Evolutionary conservation across 2,113 vertebrate genomes (phyloP), one percentile per base, ranked within the genome.

Genomic region (Nipponia nippon): DNA sequence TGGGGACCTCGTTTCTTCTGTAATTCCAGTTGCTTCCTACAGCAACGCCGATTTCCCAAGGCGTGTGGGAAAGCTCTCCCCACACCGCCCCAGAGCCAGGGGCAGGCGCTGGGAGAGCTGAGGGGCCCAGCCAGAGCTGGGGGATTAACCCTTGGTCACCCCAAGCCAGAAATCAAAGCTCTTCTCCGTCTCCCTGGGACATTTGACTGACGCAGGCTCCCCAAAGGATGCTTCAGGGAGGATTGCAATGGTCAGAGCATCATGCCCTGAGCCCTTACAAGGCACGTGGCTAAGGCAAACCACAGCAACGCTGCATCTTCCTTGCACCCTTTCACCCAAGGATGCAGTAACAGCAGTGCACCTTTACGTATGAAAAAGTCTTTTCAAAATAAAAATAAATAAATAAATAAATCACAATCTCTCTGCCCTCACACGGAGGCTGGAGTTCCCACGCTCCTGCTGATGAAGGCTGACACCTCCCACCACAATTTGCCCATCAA

Each of bases 331-430:
- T 29, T 72, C 63, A 19, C 59, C 46, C 22, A 16, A 11, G n/a
- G 50, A 21, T 13, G 38, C 77, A 32, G 46, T 5, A 66, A 42
- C 42, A 78, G 34, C 82, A 84, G 71, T 0, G 2, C 36, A 58
- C 7, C 73, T 19, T 67, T 47, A 58, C 22, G 50, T 42, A 11
- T 0, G 3, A 82, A 46, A 49, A 50, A 78, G 66, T 2, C 53
- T 56, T 32, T 38, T 25, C 12, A n/a, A 56, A 52, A 52, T 19
- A 36, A 13, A n/a, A 16, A 23, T 56, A 21, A 47, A 22, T 53
- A n/a, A 44, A 13, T 26, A 58, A 38, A 50, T 9, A 17, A 32
- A 18, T 15, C 29, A 5, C 0, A 0, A 9, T 16, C 23, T 81
- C n/a, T 25, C 50, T 53, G 32, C 82, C 59, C 32, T 59, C 11